Conservation (phyloP, 2,797 vertebrate species). For the Pipistrellus pygmaeus region DNA sequence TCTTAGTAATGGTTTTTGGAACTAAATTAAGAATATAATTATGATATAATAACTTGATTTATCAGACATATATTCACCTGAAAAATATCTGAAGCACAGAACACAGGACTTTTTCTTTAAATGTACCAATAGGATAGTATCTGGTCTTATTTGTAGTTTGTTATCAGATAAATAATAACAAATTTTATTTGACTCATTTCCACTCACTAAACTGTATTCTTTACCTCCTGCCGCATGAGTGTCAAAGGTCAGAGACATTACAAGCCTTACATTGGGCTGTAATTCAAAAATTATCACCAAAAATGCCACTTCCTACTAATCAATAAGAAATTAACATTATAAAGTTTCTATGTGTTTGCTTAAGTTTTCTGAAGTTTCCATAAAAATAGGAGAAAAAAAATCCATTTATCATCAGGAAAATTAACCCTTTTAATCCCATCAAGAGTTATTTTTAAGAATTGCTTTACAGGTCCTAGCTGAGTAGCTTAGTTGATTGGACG, state of each 20-base stretch:
- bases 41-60: slow-evolving; percentile 50
- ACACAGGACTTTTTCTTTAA: slow-evolving; percentile 15
- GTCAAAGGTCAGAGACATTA: slow-evolving; percentile 57
- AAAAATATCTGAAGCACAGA: not conserved
- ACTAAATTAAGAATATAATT: slow-evolving; percentile 65
- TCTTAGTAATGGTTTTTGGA: not conserved
- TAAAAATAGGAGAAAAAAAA: slow-evolving; percentile 61
- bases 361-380: slow-evolving; percentile 70
- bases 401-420: slow-evolving; percentile 75
- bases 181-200: slow-evolving; percentile 73
- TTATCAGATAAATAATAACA: slow-evolving; percentile 76
- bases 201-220: slow-evolving; percentile 64
- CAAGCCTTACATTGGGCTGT: not conserved
- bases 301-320: slow-evolving; percentile 56
- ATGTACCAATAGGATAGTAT: not conserved
- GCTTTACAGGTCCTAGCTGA: not conserved
- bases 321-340: slow-evolving; percentile 10
- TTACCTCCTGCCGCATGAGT: slow-evolving; percentile 74
- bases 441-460: slow-evolving; percentile 52
- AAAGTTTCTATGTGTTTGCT: slow-evolving; percentile 66
- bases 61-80: slow-evolving; percentile 44
- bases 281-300: slow-evolving; percentile 55
- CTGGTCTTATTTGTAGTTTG: slow-evolving; percentile 76
- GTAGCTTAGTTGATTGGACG: not conserved
- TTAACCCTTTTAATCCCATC: slow-evolving; percentile 53